phyloP scores from a whole-genome alignment of 1,140 invertebrate species.

The Lepidurus arcticus region DNA sequence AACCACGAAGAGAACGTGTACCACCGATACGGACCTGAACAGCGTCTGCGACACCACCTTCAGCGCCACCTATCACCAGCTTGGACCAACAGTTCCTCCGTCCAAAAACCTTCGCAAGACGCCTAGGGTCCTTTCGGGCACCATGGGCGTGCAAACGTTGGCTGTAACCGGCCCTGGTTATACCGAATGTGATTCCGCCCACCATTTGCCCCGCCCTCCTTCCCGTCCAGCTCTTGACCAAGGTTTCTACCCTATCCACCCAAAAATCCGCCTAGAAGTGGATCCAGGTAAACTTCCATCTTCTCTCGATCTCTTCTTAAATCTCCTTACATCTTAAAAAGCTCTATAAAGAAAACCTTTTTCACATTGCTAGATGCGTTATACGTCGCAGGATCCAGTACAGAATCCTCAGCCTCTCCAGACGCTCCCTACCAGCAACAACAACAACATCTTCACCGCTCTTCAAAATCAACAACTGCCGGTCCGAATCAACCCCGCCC shows the following conservation, averaged over 20 bases:
- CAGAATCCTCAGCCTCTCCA: background rate
- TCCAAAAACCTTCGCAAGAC: background rate
- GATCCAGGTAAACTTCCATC: background rate
- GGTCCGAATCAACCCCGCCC: background rate
- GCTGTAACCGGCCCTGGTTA: background rate
- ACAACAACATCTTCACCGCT: background rate
- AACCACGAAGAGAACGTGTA: background rate
- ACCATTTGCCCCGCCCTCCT: background rate
- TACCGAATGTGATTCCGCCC: background rate
- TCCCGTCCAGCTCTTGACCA: background rate
- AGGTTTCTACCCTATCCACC: background rate
- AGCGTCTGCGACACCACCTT: constrained; percentile 2
- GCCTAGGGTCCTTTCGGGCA: background rate
- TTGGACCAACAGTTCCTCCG: background rate
- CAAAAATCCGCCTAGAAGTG: background rate
- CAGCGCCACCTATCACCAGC: background rate
- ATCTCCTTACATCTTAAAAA: too few species aligned
- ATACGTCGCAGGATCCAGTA: background rate
- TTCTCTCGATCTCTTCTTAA: too few species aligned
- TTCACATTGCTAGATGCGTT: background rate
- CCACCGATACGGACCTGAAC: background rate
- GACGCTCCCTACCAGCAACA: background rate
- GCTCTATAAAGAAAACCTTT: background rate
- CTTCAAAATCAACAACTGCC: background rate
- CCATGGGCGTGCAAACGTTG: background rate